A percentile compares a stretch with the other conserved stretches of the same genome.
Conservation (phyloP, 2,113 vertebrate species). For the Pogona vitticeps region DNA sequence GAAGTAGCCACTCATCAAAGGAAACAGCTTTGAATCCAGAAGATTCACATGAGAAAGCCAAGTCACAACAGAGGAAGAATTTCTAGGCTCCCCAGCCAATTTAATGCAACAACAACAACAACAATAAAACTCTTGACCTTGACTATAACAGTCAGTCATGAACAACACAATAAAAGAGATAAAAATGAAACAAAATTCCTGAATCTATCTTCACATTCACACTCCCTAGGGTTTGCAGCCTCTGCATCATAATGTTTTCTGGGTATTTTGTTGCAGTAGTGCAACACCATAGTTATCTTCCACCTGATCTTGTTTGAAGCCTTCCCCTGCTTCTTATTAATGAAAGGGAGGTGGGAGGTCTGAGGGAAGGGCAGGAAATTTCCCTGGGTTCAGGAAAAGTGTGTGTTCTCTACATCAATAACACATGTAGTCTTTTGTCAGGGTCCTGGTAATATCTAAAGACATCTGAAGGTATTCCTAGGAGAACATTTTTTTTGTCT, state of each 20-base stretch:
- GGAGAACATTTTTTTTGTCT: background rate
- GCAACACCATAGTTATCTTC: background rate
- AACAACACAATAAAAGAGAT: background rate
- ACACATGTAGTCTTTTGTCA: background rate
- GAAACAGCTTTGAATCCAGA: background rate
- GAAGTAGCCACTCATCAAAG: background rate
- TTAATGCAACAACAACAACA: background rate
- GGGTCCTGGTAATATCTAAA: background rate
- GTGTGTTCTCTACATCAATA: background rate
- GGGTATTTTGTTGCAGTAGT: background rate
- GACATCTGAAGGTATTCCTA: background rate
- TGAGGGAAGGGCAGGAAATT: background rate
- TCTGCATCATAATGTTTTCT: background rate
- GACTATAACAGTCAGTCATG: background rate
- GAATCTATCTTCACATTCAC: background rate
- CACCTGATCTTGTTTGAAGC: background rate
- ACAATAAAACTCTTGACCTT: too few species aligned
- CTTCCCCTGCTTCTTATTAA: background rate
- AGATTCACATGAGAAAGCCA: background rate
- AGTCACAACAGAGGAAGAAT: background rate
- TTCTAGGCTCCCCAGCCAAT: background rate
- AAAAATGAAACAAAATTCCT: background rate
- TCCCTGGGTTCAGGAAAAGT: background rate
- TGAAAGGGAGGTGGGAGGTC: background rate
- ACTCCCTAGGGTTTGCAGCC: background rate